Percentiles rank a stretch among this genome's conserved stretches.
Evolutionary conservation across 2,888 invertebrate genomes (phyloP).

Genomic region (Oxyscelio sp.): DNA sequence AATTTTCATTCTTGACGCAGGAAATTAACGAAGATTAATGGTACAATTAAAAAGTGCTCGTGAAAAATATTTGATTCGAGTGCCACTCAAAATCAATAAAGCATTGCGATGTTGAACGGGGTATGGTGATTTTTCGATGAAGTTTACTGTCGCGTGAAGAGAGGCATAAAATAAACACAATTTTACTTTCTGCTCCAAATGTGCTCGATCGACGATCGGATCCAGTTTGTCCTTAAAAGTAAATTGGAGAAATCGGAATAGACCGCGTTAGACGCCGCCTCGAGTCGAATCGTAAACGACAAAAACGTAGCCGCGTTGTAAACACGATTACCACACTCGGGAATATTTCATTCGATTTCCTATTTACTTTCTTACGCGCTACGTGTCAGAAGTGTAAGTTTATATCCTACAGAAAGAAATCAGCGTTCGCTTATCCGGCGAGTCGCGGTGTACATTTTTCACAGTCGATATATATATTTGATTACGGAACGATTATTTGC

Average conservation of each 20-base stretch:
- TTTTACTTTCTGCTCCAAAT: slow-evolving; percentile 63
- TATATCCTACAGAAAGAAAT: background rate
- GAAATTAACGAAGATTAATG: no score
- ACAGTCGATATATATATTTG: no score
- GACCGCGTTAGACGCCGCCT: slow-evolving; percentile 17
- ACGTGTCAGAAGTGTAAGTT: slow-evolving; percentile 4
- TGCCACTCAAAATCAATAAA: no score
- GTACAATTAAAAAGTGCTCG: no score
- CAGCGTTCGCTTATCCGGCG: no score
- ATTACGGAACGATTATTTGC: no score
- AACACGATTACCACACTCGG: slow-evolving; percentile 44
- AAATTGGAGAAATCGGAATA: slow-evolving; percentile 68
- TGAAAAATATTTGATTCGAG: no score
- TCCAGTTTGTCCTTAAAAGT: slow-evolving; percentile 64
- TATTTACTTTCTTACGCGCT: slow-evolving; percentile 31
- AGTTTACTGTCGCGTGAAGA: background rate
- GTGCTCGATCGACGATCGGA: slow-evolving; percentile 43
- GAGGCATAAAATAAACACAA: slow-evolving; percentile 25
- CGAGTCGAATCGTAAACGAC: slow-evolving; percentile 40
- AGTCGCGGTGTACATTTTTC: no score
- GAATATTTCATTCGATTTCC: slow-evolving; percentile 43
- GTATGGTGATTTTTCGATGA: slow-evolving; percentile 12
- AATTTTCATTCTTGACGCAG: no score
- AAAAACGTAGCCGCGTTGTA: slow-evolving; percentile 43
- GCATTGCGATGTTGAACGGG: no score